These are phyloP conservation scores for Cynoglossus semilaevis DNA, from an alignment of 2,113 vertebrate genomes.

Conservation along the genomic window DNA sequence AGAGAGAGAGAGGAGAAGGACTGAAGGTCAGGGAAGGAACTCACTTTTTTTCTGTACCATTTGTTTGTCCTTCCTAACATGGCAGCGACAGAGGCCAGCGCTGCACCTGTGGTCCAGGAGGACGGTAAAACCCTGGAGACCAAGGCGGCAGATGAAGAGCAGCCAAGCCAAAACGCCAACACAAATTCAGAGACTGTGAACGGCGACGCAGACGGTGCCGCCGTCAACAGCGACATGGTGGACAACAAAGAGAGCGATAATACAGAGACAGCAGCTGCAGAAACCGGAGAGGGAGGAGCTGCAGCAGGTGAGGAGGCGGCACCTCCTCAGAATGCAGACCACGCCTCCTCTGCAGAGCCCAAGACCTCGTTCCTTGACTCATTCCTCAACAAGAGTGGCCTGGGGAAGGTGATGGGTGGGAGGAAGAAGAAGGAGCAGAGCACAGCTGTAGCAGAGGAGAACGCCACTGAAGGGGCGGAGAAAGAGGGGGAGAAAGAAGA, in stretches of 20 bases:
- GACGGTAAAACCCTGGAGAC: constrained; percentile 66
- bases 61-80: constrained; percentile 61
- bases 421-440: constrained; percentile 76
- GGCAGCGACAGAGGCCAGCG: constrained; percentile 74
- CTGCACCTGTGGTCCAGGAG: constrained; percentile 70
- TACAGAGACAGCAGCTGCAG: constrained; percentile 39
- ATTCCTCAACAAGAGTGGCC: constrained; percentile 79
- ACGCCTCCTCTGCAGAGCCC: constrained; percentile 55
- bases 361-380: constrained; percentile 78
- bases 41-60: constrained; percentile 38
- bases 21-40: constrained; percentile 52
- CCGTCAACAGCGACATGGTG: constrained; percentile 47
- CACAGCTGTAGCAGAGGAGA: constrained; percentile 50
- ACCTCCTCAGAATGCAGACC: constrained; percentile 60
- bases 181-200: constrained; percentile 60
- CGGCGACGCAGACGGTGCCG: constrained; percentile 40
- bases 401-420: constrained; percentile 78
- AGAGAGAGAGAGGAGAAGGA: constrained; percentile 45
- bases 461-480: constrained; percentile 44
- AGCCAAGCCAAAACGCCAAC: constrained; percentile 24
- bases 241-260: constrained; percentile 66
- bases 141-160: constrained; percentile 58
- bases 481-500: constrained; percentile 68
- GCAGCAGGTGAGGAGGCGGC: constrained; percentile 33
- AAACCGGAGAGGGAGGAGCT: constrained; percentile 29